Evolutionary conservation across 2,888 invertebrate genomes (phyloP).

Genomic region (Lamellibrachia columna): DNA sequence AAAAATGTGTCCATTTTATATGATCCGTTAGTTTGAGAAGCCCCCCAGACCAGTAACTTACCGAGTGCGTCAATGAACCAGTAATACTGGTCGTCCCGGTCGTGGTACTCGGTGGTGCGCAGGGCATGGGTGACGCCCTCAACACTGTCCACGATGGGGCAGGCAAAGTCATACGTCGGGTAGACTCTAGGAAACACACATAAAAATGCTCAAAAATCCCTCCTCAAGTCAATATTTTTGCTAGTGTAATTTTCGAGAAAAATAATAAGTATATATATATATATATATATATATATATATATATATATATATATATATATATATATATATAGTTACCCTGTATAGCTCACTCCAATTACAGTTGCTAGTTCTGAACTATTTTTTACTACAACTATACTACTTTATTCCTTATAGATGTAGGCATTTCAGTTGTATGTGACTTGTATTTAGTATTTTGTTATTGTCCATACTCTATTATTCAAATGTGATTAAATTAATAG

Average conservation of each 20-base stretch:
- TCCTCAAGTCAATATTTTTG: neutral
- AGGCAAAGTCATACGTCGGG: constrained; percentile 99
- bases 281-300: constrained; percentile 13
- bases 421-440: too few relatives aligned
- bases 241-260: neutral
- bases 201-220: neutral
- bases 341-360: too few relatives aligned
- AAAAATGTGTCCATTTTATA: constrained; percentile 69
- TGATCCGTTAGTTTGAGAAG: constrained; percentile 80
- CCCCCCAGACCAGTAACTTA: constrained; percentile 69
- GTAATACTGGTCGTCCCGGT: constrained; percentile 93
- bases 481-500: too few relatives aligned
- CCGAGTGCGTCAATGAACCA: constrained; percentile 74
- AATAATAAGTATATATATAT: constrained; percentile 5
- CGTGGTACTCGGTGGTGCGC: constrained; percentile 98
- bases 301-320: constrained; percentile 13
- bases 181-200: constrained; percentile 80
- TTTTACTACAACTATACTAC: too few relatives aligned
- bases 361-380: too few relatives aligned
- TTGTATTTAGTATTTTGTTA: too few relatives aligned
- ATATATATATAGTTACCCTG: neutral
- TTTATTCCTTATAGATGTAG: too few relatives aligned
- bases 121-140: constrained; percentile 98
- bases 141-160: constrained; percentile 97
- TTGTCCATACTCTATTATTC: too few relatives aligned